phyloP scores from a whole-genome alignment of 2,888 invertebrate species.

The Nomada ferruginata region DNA sequence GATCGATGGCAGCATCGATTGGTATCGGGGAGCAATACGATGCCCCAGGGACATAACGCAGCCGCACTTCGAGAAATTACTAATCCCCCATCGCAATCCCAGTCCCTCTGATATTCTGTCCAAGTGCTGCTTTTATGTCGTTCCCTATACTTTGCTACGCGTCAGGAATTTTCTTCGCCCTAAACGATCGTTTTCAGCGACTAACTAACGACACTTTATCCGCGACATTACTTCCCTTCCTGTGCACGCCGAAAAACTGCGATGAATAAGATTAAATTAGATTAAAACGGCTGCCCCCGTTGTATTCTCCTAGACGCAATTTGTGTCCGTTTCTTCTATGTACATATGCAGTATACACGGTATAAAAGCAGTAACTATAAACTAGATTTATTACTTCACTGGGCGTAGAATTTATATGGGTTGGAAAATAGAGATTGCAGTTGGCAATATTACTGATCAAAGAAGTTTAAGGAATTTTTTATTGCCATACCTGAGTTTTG shows the following conservation, averaged over 20 bases:
- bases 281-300: not conserved
- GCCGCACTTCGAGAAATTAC: slow-evolving; percentile 73
- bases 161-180: slow-evolving; percentile 59
- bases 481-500: no score
- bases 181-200: slow-evolving; percentile 57
- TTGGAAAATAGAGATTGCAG: no score
- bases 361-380: no score
- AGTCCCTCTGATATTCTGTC: slow-evolving; percentile 40
- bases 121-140: slow-evolving; percentile 56
- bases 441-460: no score
- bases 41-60: slow-evolving; percentile 70
- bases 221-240: not conserved
- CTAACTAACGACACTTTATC: slow-evolving; percentile 41
- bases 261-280: not conserved
- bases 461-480: no score
- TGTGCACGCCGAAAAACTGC: not conserved
- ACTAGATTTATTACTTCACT: no score
- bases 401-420: no score
- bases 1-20: slow-evolving; percentile 73
- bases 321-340: not conserved
- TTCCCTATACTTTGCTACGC: slow-evolving; percentile 53
- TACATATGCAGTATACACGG: no score
- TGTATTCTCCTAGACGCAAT: not conserved
- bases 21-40: slow-evolving; percentile 68
- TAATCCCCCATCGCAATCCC: slow-evolving; percentile 57